These are phyloP conservation scores for Dasyprocta punctata DNA, from an alignment of 2,113 vertebrate species.

Conservation along the genomic window DNA sequence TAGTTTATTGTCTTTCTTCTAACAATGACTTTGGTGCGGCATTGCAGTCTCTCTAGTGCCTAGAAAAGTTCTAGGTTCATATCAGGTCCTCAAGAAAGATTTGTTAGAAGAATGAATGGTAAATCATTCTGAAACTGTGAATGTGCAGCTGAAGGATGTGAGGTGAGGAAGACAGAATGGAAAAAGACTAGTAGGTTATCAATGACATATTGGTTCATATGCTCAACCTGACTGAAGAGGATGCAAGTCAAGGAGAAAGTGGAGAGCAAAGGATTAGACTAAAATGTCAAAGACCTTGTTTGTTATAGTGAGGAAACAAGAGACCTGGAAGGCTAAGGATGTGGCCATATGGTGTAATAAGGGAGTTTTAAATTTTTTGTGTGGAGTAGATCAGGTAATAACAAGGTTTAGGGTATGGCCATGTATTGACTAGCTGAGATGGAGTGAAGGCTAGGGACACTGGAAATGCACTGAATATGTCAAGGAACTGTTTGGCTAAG, in stretches of 20 bases:
- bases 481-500: background rate
- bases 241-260: background rate
- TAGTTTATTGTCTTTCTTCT: background rate
- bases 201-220: background rate
- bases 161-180: background rate
- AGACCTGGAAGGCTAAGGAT: background rate
- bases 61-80: background rate
- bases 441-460: background rate
- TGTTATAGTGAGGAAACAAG: background rate
- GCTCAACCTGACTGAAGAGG: background rate
- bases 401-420: background rate
- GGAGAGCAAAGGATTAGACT: background rate
- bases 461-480: background rate
- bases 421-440: background rate
- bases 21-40: no score
- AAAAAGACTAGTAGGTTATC: background rate
- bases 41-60: background rate
- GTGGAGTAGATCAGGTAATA: background rate
- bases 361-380: background rate
- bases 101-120: background rate
- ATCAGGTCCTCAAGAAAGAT: background rate
- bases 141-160: background rate
- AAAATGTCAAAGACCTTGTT: background rate
- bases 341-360: background rate
- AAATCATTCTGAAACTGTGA: background rate